Evolutionary conservation across 2,113 vertebrate species (phyloP).

Genomic region (Salvelinus fontinalis): DNA sequence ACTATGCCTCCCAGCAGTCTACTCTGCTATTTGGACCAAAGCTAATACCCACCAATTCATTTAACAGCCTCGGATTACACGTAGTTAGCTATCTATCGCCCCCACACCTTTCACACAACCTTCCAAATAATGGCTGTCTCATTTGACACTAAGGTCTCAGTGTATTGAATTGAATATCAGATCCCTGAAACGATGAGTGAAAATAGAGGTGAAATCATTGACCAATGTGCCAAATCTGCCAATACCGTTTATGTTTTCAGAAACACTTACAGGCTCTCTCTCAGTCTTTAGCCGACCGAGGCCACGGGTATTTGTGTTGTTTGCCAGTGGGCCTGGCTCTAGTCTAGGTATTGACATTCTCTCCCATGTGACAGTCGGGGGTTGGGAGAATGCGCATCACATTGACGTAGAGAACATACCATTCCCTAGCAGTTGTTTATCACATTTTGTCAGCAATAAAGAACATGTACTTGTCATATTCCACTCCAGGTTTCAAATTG

Average conservation of each 20-base stretch:
- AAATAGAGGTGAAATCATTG: constrained; percentile 10
- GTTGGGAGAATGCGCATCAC: neutral
- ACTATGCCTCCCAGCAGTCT: neutral
- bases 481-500: neutral
- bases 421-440: neutral
- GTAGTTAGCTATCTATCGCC: constrained; percentile 25
- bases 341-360: constrained; percentile 47
- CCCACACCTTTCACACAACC: constrained; percentile 14
- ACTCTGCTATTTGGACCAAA: constrained; percentile 26
- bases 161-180: constrained; percentile 31
- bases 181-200: constrained; percentile 37
- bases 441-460: neutral
- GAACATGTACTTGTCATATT: neutral
- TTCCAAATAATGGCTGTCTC: constrained; percentile 10
- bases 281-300: constrained; percentile 6
- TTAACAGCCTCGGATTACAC: constrained; percentile 27
- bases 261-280: constrained; percentile 31
- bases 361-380: constrained; percentile 21
- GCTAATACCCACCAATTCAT: constrained; percentile 19
- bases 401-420: neutral
- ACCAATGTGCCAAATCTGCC: constrained; percentile 30
- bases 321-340: constrained; percentile 31
- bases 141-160: constrained; percentile 5
- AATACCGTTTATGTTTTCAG: constrained; percentile 34
- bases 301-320: constrained; percentile 40